These are phyloP conservation scores for Ornithoptera priamus DNA, from an alignment of 2,888 invertebrate genomes.

Conservation along the genomic window DNA sequence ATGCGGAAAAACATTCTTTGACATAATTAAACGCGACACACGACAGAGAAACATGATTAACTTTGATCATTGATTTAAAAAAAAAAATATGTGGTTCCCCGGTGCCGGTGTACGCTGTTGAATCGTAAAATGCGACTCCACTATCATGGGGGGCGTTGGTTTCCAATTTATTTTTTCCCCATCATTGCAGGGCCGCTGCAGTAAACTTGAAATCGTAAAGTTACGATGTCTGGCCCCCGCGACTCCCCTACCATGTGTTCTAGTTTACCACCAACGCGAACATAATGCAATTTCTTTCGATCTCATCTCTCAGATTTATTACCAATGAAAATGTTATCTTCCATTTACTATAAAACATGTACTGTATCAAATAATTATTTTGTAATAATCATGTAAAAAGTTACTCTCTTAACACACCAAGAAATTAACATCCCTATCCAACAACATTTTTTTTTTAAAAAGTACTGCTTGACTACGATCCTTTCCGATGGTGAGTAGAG, in stretches of 20 bases:
- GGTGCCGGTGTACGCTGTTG: slow-evolving; percentile 27
- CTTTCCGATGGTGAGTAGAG: too few relatives aligned
- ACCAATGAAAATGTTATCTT: too few relatives aligned
- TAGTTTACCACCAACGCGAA: slow-evolving; percentile 2
- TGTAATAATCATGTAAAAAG: too few relatives aligned
- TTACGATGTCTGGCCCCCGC: slow-evolving; percentile 68
- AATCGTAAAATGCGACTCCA: slow-evolving; percentile 57
- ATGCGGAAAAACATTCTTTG: background rate
- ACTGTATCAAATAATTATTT: too few relatives aligned
- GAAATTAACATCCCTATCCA: too few relatives aligned
- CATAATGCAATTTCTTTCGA: too few relatives aligned
- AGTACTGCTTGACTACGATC: too few relatives aligned
- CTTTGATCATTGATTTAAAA: background rate
- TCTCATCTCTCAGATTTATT: too few relatives aligned
- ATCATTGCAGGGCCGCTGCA: slow-evolving; percentile 69
- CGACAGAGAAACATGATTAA: background rate
- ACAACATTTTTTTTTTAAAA: too few relatives aligned
- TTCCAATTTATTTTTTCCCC: slow-evolving; percentile 79
- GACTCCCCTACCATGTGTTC: slow-evolving; percentile 52
- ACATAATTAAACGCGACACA: background rate
- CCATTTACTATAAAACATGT: too few relatives aligned
- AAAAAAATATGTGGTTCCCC: background rate
- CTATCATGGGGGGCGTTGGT: slow-evolving; percentile 63
- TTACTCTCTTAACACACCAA: too few relatives aligned
- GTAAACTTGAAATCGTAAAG: slow-evolving; percentile 72